These are phyloP conservation scores for Miichthys miiuy DNA, from an alignment of 2,797 vertebrate species.

Conservation along the genomic window DNA sequence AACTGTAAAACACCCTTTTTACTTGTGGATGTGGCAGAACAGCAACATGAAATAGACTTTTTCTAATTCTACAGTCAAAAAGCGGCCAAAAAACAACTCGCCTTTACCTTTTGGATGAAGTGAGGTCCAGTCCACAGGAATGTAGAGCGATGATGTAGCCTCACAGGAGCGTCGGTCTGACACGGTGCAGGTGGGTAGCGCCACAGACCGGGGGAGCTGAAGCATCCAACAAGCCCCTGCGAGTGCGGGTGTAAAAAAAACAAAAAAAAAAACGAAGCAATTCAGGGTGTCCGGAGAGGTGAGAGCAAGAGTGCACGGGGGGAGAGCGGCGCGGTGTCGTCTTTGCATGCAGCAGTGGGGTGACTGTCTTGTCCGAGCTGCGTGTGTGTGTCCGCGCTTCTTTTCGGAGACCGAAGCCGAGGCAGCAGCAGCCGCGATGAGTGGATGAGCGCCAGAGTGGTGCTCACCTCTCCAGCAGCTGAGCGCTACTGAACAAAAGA, in stretches of 20 bases:
- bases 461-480: conserved; percentile 83
- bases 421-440: conserved; percentile 41
- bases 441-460: conserved; percentile 72
- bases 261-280: neutral
- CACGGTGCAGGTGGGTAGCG: conserved; percentile 70
- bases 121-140: conserved; percentile 78
- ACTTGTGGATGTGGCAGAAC: neutral
- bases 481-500: conserved; percentile 87
- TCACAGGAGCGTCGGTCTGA: conserved; percentile 55
- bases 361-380: neutral
- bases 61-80: neutral
- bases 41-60: conserved; percentile 14
- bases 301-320: too few relatives aligned
- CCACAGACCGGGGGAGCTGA: conserved; percentile 48
- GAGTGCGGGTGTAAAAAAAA: conserved; percentile 9
- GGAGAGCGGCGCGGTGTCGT: neutral
- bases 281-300: neutral
- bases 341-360: neutral
- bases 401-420: conserved; percentile 36
- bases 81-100: conserved; percentile 22
- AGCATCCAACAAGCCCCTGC: conserved; percentile 70
- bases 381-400: conserved; percentile 35
- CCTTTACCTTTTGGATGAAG: conserved; percentile 74
- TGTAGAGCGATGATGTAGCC: conserved; percentile 75
- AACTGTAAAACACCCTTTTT: conserved; percentile 7